Conservation (phyloP, 2,888 invertebrate genomes). For the Acanthosepion esculentum region DNA sequence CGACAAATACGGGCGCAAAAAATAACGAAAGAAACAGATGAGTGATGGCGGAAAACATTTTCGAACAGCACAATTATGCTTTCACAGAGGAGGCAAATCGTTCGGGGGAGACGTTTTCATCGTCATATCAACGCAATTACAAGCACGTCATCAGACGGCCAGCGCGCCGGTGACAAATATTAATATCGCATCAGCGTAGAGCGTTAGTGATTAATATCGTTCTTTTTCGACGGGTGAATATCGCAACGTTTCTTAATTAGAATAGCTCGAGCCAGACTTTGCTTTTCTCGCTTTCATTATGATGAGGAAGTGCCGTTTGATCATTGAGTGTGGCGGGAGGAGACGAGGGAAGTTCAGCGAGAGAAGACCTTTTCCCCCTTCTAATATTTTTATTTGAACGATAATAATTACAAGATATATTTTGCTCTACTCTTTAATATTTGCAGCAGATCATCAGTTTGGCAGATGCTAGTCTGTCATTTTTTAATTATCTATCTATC, state of each 20-base stretch:
- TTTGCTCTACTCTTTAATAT: not conserved
- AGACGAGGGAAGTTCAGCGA: not conserved
- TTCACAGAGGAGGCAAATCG: not conserved
- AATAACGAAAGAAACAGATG: not conserved
- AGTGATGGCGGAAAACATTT: not conserved
- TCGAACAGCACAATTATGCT: not conserved
- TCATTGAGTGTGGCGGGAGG: not conserved
- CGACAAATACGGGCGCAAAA: not conserved
- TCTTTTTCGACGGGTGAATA: not conserved
- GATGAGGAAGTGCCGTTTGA: not conserved
- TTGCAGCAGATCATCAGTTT: not conserved
- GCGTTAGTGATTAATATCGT: not conserved
- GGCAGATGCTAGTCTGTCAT: not conserved
- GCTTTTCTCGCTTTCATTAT: not conserved
- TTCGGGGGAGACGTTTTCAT: not conserved
- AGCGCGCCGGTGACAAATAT: not conserved
- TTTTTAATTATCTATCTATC: not conserved
- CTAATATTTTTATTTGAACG: not conserved
- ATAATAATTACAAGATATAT: conserved; percentile 14
- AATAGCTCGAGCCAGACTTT: not conserved
- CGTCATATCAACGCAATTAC: not conserved
- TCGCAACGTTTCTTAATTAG: conserved; percentile 4
- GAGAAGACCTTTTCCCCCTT: not conserved
- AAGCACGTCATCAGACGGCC: not conserved
- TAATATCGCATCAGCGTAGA: not conserved